Evolutionary conservation across 2,113 vertebrate genomes (phyloP), one percentile per base, ranked within the genome.

Genomic region (Gallinago media): DNA sequence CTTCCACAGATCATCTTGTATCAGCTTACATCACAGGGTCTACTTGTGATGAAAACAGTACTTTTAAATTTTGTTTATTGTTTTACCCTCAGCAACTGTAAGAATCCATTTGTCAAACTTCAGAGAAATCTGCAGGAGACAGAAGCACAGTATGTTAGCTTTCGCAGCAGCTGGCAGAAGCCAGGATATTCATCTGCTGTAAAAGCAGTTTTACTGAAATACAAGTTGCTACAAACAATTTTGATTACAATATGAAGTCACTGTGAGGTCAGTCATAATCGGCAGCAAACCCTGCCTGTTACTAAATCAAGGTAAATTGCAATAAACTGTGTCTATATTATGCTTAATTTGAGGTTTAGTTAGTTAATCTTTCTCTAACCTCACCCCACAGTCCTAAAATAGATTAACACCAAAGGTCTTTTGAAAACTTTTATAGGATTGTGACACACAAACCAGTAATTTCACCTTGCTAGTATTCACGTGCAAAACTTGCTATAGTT

Each of bases 231-330:
- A 52, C 59, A 77, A 85, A 77, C 44, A 71, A 67, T 29, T 75
- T 36, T 88, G 63, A 90, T 90, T 84, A 74, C 59, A 85, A 32
- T 75, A 72, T 70, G 76, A 94, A 90, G 82, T 92, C 74, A 85
- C 34, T 59, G 20, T 74, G 44, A 95, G 63, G 63, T 88, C 92
- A 92, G 31, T 54, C 20, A 19, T 58, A 73, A 80, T 76, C 15
- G 0, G 46, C 31, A 82, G 78, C 21, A 72, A 95, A 54, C 0
- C 6, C 26, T 83, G 50, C 8, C n/a, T 76, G 15, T 52, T 72
- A 80, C 62, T 81, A 71, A 90, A 44, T 90, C 47, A 86, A 93
- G 90, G 65, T 95, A 95, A 96, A 96, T 42, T 90, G 55, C 50
- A 85, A 82, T 93, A 70, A 88, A 66, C 38, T 77, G 19, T 34